Conservation (phyloP, 2,888 invertebrate genomes). For the Polia nebulosa region DNA sequence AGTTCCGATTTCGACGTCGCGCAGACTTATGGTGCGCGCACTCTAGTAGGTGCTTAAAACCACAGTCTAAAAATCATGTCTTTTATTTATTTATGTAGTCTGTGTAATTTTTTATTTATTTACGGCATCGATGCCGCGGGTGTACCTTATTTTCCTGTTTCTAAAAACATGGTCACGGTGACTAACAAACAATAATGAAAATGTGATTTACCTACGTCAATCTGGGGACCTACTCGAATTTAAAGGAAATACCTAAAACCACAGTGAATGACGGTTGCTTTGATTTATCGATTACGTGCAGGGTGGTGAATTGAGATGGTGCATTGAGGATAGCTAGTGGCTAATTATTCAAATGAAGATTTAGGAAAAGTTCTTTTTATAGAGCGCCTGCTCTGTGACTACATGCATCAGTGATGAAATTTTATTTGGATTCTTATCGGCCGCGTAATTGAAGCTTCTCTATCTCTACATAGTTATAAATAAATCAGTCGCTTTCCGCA, state of each 20-base stretch:
- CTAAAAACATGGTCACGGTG: constrained; percentile 22
- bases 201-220: constrained; percentile 35
- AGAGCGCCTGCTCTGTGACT: no score
- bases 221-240: constrained; percentile 12
- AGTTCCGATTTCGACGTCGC: no score
- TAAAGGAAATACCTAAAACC: constrained; percentile 15
- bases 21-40: no score
- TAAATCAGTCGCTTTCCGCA: no score
- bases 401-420: not conserved
- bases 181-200: constrained; percentile 26
- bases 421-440: not conserved
- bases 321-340: not conserved
- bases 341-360: not conserved
- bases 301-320: not conserved
- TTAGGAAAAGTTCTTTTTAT: not conserved
- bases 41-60: not conserved
- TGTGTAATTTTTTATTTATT: no score
- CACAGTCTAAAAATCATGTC: not conserved
- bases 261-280: constrained; percentile 3
- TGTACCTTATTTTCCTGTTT: not conserved
- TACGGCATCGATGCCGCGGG: not conserved
- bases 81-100: not conserved
- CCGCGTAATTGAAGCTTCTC: no score
- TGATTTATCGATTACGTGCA: not conserved
- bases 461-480: no score